Evolutionary conservation across 2,888 invertebrate species (phyloP).

Genomic region (Yponomeuta evonymella): DNA sequence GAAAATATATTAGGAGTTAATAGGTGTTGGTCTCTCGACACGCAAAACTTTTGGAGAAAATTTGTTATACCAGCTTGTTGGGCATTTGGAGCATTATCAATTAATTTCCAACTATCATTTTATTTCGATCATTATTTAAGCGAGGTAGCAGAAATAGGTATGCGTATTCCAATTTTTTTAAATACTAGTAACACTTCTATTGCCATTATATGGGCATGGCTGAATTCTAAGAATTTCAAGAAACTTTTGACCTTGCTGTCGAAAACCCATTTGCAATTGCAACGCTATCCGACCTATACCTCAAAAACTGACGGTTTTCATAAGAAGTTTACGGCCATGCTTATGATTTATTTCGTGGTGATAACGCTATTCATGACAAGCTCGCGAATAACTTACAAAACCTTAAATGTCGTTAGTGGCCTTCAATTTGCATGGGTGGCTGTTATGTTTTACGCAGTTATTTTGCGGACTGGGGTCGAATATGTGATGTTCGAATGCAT

Average conservation of each 20-base stretch:
- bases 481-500: not conserved
- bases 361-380: not conserved
- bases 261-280: not conserved
- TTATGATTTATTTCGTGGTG: not conserved
- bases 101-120: not conserved
- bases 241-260: not conserved
- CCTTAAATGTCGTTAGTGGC: not conserved
- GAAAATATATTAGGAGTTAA: slow-evolving; percentile 9
- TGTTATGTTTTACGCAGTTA: not conserved
- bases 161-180: not conserved
- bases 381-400: not conserved
- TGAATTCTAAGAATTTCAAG: not conserved
- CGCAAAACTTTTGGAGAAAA: not conserved
- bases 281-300: not conserved
- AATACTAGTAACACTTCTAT: not conserved
- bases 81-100: not conserved
- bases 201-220: not conserved
- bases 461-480: not conserved
- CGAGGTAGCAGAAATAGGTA: not conserved
- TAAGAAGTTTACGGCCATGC: not conserved
- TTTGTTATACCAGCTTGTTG: not conserved
- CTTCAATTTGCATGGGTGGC: not conserved
- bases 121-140: not conserved
- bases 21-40: not conserved
- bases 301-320: not conserved